A percentile compares a stretch with the other conserved stretches of the same genome.
These are phyloP conservation scores for Cheilosia urbana DNA, from an alignment of 2,888 invertebrate genomes.

Conservation along the genomic window DNA sequence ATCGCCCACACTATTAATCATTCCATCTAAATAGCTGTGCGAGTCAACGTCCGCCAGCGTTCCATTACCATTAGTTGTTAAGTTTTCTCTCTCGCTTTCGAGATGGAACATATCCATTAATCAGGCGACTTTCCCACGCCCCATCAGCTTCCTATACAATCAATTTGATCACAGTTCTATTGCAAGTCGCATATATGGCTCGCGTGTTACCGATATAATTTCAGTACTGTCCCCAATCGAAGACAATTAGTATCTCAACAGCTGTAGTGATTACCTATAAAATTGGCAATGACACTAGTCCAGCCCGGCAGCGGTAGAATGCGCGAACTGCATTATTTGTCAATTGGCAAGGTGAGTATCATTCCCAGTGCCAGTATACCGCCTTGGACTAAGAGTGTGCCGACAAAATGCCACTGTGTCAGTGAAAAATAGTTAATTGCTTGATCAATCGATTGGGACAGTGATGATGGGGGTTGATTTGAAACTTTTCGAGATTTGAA, in stretches of 20 bases:
- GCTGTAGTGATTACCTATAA: slow-evolving; percentile 35
- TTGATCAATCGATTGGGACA: slow-evolving; percentile 54
- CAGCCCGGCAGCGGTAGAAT: neutral
- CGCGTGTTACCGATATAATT: neutral
- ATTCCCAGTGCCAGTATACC: neutral
- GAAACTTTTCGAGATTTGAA: slow-evolving; percentile 32
- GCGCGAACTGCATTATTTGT: neutral
- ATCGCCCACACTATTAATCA: slow-evolving; percentile 69
- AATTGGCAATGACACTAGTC: slow-evolving; percentile 23
- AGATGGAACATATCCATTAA: slow-evolving; percentile 51
- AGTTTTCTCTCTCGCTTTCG: slow-evolving; percentile 6
- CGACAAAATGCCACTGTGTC: slow-evolving; percentile 14
- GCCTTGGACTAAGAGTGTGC: slow-evolving; percentile 47
- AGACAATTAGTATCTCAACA: slow-evolving; percentile 33
- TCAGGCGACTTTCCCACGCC: slow-evolving; percentile 50
- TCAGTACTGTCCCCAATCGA: slow-evolving; percentile 17
- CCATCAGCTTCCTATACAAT: slow-evolving; percentile 10
- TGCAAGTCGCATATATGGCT: neutral
- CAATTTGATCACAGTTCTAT: slow-evolving; percentile 16
- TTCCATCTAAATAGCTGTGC: slow-evolving; percentile 50
- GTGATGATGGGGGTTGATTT: slow-evolving; percentile 40
- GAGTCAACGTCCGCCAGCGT: slow-evolving; percentile 64
- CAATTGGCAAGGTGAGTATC: neutral
- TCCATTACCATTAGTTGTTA: slow-evolving; percentile 56
- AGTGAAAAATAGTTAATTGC: slow-evolving; percentile 56